A percentile compares a stretch with the other conserved stretches of the same genome.
Evolutionary conservation across 1,140 invertebrate genomes (phyloP).

Genomic region (Paracyclopina nana): DNA sequence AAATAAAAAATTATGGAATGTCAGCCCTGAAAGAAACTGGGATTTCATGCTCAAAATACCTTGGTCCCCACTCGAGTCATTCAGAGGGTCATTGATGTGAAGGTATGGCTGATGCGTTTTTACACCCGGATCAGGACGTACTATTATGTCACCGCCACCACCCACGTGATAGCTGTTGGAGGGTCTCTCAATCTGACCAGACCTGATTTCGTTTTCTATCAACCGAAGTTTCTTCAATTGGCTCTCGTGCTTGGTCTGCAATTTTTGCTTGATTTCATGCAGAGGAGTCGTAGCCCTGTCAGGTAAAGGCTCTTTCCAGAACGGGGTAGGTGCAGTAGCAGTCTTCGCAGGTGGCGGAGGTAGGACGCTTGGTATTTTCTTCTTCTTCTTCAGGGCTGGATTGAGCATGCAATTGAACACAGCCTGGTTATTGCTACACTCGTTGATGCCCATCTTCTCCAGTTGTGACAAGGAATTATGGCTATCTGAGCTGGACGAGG

Average conservation of each 20-base stretch:
- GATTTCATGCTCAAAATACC: background rate
- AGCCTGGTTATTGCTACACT: conserved; percentile 35
- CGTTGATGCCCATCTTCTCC: conserved; percentile 13
- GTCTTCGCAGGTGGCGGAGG: conserved; percentile 34
- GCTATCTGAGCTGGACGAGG: conserved; percentile 17
- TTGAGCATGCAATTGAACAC: conserved; percentile 77
- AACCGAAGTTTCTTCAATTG: no score
- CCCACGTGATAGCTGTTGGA: background rate
- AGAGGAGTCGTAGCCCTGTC: conserved; percentile 59
- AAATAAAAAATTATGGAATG: background rate
- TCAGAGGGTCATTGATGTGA: no score
- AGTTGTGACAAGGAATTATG: conserved; percentile 18
- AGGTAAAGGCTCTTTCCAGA: conserved; percentile 32
- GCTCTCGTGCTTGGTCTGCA: background rate
- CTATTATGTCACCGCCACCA: background rate
- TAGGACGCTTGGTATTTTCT: conserved; percentile 71
- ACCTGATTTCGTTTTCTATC: no score
- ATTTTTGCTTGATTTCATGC: background rate
- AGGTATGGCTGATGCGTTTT: background rate
- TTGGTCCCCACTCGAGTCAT: conserved; percentile 1
- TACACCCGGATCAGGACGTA: background rate
- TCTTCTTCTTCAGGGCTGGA: conserved; percentile 52
- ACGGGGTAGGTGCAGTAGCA: conserved; percentile 8
- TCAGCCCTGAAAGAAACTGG: background rate
- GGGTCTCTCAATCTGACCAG: no score